Percentiles rank a stretch among this genome's conserved stretches.
phyloP scores from a whole-genome alignment of 1,140 invertebrate genomes.

The Popillia japonica region DNA sequence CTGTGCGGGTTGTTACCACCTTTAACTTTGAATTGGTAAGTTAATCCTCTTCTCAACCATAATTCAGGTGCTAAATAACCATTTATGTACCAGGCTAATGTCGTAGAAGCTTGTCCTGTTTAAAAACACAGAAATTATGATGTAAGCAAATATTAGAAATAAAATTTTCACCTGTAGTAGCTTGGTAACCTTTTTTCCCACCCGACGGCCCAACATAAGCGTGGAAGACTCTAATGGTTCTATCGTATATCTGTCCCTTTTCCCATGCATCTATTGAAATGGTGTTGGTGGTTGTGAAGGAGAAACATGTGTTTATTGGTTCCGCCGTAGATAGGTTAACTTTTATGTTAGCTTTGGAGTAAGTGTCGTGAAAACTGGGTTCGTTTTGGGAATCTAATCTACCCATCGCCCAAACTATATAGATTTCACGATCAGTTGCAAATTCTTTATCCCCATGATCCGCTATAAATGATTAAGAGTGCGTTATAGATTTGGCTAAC shows the following conservation, averaged over 20 bases:
- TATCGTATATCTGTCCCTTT: conserved; percentile 78
- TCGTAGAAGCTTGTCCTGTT: conserved; percentile 66
- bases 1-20: conserved; percentile 93
- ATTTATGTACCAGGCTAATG: conserved; percentile 85
- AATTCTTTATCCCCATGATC: conserved; percentile 83
- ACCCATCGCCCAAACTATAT: conserved; percentile 87
- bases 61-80: conserved; percentile 87
- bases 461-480: conserved; percentile 61
- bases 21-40: conserved; percentile 82
- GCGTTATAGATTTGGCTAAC: background rate
- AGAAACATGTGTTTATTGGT: conserved; percentile 72
- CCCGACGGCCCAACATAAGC: conserved; percentile 84
- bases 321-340: conserved; percentile 74
- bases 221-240: conserved; percentile 77
- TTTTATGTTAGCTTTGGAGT: conserved; percentile 74
- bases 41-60: conserved; percentile 84
- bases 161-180: conserved; percentile 69
- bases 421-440: conserved; percentile 70
- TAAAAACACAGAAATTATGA: conserved; percentile 36
- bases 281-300: conserved; percentile 68
- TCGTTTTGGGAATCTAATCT: conserved; percentile 79
- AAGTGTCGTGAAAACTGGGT: conserved; percentile 84
- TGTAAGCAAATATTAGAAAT: background rate
- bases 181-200: conserved; percentile 78
- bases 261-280: conserved; percentile 73